A percentile compares a stretch with the other conserved stretches of the same genome.
Evolutionary conservation across 2,797 vertebrate genomes (phyloP).

Genomic region (Myotis pilosus): DNA sequence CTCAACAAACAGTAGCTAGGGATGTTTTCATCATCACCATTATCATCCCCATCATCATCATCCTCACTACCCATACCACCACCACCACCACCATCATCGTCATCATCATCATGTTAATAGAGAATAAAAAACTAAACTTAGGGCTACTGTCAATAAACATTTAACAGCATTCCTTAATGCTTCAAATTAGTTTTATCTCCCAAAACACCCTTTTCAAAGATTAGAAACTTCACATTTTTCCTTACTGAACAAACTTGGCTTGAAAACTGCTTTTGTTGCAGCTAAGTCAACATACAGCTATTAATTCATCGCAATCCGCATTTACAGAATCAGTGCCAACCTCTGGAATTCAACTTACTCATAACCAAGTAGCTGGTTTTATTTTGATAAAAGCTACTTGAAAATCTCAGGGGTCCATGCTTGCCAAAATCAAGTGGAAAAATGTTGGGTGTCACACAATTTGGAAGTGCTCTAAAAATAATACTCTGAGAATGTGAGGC

Average conservation of each 20-base stretch:
- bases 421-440: constrained; percentile 63
- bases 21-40: background rate
- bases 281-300: constrained; percentile 35
- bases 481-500: constrained; percentile 20
- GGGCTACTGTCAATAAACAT: background rate
- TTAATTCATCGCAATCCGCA: background rate
- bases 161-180: background rate
- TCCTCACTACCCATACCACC: background rate
- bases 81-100: rapidly evolving
- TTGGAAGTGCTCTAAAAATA: constrained; percentile 56
- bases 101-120: background rate
- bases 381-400: constrained; percentile 65
- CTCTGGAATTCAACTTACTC: constrained; percentile 34
- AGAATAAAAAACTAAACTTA: background rate
- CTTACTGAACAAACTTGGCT: constrained; percentile 15
- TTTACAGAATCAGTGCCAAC: background rate
- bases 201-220: constrained; percentile 26
- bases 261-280: background rate
- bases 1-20: background rate
- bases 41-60: background rate
- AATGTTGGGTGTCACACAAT: constrained; percentile 31
- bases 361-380: constrained; percentile 49
- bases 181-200: background rate
- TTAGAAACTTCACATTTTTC: constrained; percentile 36
- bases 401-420: background rate